These are phyloP conservation scores for Actinia tenebrosa DNA, from an alignment of 64 coral and sea anemone species.

Conservation along the genomic window DNA sequence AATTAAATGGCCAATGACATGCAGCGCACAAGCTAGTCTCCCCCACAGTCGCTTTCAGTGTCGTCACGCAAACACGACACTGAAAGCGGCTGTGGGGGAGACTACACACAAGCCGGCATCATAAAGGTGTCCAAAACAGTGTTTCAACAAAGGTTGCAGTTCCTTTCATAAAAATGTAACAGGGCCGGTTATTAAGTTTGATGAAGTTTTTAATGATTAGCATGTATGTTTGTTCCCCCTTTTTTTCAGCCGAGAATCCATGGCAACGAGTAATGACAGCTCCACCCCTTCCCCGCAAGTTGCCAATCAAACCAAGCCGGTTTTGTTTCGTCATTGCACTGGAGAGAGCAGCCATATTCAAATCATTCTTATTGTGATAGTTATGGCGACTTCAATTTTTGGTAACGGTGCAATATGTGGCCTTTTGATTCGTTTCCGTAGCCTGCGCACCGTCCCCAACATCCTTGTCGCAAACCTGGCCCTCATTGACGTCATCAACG, in stretches of 20 bases:
- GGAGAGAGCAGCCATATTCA: background rate
- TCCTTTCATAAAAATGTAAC: too few species aligned
- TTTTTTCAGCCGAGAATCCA: background rate
- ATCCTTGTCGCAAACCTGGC: slow-evolving; percentile 56
- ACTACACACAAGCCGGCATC: too few species aligned
- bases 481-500: slow-evolving; percentile 50
- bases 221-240: background rate
- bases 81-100: too few species aligned
- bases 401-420: slow-evolving; percentile 42
- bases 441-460: slow-evolving; percentile 54
- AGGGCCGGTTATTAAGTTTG: too few species aligned
- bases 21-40: too few species aligned
- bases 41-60: too few species aligned
- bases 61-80: too few species aligned
- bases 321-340: slow-evolving; percentile 13
- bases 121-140: too few species aligned
- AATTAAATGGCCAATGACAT: too few species aligned
- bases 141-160: too few species aligned
- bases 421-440: slow-evolving; percentile 28
- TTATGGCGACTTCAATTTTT: slow-evolving; percentile 33
- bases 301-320: background rate
- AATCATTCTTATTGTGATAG: slow-evolving; percentile 17
- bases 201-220: too few species aligned
- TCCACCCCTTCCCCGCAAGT: background rate
- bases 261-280: background rate